Evolutionary conservation across 1,140 invertebrate genomes (phyloP), one percentile per base, ranked within the genome.

Genomic region (Alviniconcha marisindica): DNA sequence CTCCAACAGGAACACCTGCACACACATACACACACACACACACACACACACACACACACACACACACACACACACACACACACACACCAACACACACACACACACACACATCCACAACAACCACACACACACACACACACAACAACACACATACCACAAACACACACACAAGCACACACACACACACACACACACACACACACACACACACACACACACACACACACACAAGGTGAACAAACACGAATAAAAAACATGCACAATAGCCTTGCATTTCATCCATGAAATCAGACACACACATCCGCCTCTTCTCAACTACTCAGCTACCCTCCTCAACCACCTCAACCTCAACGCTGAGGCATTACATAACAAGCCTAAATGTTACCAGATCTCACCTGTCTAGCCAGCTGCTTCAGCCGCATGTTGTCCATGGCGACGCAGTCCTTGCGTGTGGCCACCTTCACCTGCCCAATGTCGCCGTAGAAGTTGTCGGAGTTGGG

Each of bases 401-500:
- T 96, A 0, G 97, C 96, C 84, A 98, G 94, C 56, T 97, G 96
- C 87, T 96, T 95, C 15, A 98, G 94, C 86, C 97, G 93, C 44
- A 97, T 95, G 88, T 96, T 96, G 90, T 98, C 97, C 88, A 96
- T 95, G 14, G 96, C 93, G 0, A 96, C 96, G 88, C 96, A 96
- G 90, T 98, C 97, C 84, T 96, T 95, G 42, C 97, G 94, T 0
- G 97, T 97, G 2, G 97, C 97, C 2, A 98, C 97, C 94, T 98
- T 98, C 0, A 99, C 97, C 84, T 97, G 97, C 3, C 97, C 97
- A 82, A 96, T 94, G 91, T 98, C 97, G 1, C 97, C 97, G 93
- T 98, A 98, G 92, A 98, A 98, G 87, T 96, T 98, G 87, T 97
- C 96, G 0, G 97, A 98, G 87, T 97, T 96, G 84, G 96, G 95